Percentiles rank a stretch among this genome's conserved stretches.
Conservation (phyloP, 2,113 vertebrate species). For the Uropsilus gracilis region DNA sequence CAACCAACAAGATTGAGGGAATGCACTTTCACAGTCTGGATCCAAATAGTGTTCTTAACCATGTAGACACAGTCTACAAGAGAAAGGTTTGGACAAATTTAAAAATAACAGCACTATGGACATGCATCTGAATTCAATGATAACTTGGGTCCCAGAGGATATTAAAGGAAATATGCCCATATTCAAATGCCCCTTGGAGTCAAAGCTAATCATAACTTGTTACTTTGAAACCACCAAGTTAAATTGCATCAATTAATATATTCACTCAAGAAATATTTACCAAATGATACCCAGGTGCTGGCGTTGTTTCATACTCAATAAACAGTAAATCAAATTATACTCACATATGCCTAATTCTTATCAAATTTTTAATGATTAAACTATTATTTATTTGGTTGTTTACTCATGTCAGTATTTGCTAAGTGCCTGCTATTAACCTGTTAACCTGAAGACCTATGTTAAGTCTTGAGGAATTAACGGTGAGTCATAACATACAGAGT, state of each 20-base stretch:
- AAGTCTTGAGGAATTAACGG: conserved; percentile 37
- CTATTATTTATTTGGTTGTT: conserved; percentile 43
- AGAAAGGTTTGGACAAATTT: conserved; percentile 40
- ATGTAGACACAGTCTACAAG: not conserved
- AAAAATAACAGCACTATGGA: conserved; percentile 13
- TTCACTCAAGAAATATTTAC: conserved; percentile 48
- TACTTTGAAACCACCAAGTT: conserved; percentile 49
- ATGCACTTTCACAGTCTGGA: not conserved
- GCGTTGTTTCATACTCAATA: not conserved
- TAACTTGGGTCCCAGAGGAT: conserved; percentile 22
- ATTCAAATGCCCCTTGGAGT: conserved; percentile 51
- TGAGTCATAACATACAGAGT: not conserved
- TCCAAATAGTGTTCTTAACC: conserved; percentile 13
- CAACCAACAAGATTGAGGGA: not conserved
- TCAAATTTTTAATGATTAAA: conserved; percentile 35
- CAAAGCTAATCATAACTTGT: conserved; percentile 28
- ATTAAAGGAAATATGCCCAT: conserved; percentile 33
- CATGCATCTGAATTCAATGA: conserved; percentile 33
- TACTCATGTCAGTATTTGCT: not conserved
- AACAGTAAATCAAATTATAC: not conserved
- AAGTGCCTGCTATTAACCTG: not conserved
- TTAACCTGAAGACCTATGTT: not conserved
- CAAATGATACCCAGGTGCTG: conserved; percentile 24
- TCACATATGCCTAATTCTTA: conserved; percentile 33
- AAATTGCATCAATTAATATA: conserved; percentile 58